Evolutionary conservation across 2,888 invertebrate species (phyloP).

Genomic region (Watsonalla binaria): DNA sequence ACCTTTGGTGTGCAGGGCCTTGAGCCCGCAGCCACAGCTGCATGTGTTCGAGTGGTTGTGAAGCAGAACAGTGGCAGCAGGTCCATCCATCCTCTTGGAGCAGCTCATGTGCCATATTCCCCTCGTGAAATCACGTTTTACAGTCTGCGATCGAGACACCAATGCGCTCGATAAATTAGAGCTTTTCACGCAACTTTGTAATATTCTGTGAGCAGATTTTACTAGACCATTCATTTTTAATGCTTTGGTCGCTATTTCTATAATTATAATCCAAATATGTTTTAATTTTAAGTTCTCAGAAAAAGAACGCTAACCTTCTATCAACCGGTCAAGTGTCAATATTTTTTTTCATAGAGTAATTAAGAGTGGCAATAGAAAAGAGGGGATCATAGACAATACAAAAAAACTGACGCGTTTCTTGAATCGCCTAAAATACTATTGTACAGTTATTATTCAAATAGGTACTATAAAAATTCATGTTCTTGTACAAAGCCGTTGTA

Average conservation of each 20-base stretch:
- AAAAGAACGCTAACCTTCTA: slow-evolving; percentile 14
- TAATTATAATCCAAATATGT: slow-evolving; percentile 28
- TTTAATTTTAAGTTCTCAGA: slow-evolving; percentile 16
- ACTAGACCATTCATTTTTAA: slow-evolving; percentile 82
- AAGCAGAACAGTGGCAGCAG: slow-evolving; percentile 53
- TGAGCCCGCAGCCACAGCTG: slow-evolving; percentile 82
- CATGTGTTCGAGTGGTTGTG: slow-evolving; percentile 81
- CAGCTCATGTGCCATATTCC: slow-evolving; percentile 86
- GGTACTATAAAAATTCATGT: no score
- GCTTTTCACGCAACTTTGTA: slow-evolving; percentile 60
- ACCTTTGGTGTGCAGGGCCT: slow-evolving; percentile 85
- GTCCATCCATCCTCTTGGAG: slow-evolving; percentile 57
- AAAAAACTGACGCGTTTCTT: no score
- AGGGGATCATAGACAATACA: no score
- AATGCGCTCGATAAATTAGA: slow-evolving; percentile 52
- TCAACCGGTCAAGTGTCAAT: slow-evolving; percentile 9
- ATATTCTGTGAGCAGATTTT: slow-evolving; percentile 77
- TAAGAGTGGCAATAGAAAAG: no score
- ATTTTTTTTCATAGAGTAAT: not conserved
- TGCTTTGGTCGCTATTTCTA: slow-evolving; percentile 1
- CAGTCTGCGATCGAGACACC: slow-evolving; percentile 57
- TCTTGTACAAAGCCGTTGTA: no score
- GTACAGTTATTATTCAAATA: no score
- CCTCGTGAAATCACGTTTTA: slow-evolving; percentile 82
- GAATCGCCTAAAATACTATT: no score